Conservation (phyloP, 2,113 vertebrate genomes). For the Embiotoca jacksoni region DNA sequence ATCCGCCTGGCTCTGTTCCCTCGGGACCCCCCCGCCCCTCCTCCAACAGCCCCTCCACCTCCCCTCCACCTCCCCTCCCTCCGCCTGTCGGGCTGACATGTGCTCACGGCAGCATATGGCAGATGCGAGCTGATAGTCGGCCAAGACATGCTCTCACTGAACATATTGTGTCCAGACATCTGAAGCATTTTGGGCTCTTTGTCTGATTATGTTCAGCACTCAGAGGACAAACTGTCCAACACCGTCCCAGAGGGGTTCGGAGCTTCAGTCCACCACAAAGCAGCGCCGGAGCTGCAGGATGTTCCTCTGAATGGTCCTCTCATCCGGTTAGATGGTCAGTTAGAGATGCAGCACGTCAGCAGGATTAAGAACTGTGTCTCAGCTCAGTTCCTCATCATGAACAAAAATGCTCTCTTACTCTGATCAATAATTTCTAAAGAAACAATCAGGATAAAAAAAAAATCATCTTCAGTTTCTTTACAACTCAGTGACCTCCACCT, state of each 20-base stretch:
- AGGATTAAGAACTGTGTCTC: too few species aligned
- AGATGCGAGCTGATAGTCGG: constrained; percentile 82
- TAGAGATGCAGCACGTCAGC: too few species aligned
- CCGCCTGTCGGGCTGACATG: constrained; percentile 85
- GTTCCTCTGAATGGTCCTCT: not conserved
- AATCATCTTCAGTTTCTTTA: too few species aligned
- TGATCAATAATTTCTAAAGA: too few species aligned
- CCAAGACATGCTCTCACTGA: constrained; percentile 80
- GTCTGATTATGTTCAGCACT: constrained; percentile 51
- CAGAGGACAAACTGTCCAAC: constrained; percentile 42
- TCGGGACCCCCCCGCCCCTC: constrained; percentile 77
- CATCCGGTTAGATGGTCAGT: not conserved
- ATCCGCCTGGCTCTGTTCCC: constrained; percentile 53
- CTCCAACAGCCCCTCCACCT: constrained; percentile 60
- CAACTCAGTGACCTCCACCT: too few species aligned
- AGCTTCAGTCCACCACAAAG: not conserved
- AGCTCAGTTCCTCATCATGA: too few species aligned
- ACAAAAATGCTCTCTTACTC: too few species aligned
- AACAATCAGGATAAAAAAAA: too few species aligned
- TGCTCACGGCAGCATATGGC: constrained; percentile 91
- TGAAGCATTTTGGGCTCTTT: constrained; percentile 73
- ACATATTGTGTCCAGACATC: constrained; percentile 80
- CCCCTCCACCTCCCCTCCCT: constrained; percentile 73
- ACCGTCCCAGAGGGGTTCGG: constrained; percentile 51
- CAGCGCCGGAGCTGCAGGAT: not conserved